phyloP scores from a whole-genome alignment of 2,113 vertebrate species.

The Anolis sagrei region DNA sequence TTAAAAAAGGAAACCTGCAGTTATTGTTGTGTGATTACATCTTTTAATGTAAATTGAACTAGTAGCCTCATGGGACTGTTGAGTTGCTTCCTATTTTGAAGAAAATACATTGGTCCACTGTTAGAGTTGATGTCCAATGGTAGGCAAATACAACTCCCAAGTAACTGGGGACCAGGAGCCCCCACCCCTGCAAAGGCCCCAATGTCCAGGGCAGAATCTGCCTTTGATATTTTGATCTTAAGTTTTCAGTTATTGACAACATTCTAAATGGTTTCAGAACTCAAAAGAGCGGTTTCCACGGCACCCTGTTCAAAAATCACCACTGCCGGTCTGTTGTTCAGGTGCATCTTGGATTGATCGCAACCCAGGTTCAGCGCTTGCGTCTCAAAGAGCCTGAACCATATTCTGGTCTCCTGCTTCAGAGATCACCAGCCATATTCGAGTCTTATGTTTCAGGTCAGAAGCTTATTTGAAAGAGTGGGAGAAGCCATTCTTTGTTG shows the following conservation, averaged over 20 bases:
- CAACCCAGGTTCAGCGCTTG: not conserved
- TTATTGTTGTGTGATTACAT: not conserved
- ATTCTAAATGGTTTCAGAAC: constrained; percentile 15
- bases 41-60: not conserved
- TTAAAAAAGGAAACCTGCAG: not conserved
- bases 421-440: no score
- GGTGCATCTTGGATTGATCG: no score
- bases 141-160: not conserved
- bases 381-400: not conserved
- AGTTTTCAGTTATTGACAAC: not conserved
- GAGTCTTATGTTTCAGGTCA: no score
- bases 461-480: not conserved
- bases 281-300: not conserved
- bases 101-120: not conserved
- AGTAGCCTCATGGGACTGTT: not conserved
- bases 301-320: not conserved
- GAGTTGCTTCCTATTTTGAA: not conserved
- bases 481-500: not conserved
- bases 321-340: no score
- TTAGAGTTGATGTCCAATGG: not conserved
- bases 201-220: not conserved
- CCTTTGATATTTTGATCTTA: not conserved
- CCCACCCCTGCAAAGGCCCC: no score
- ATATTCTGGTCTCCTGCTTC: not conserved
- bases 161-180: no score